phyloP scores from a whole-genome alignment of 2,113 vertebrate species.

The Alligator mississippiensis region DNA sequence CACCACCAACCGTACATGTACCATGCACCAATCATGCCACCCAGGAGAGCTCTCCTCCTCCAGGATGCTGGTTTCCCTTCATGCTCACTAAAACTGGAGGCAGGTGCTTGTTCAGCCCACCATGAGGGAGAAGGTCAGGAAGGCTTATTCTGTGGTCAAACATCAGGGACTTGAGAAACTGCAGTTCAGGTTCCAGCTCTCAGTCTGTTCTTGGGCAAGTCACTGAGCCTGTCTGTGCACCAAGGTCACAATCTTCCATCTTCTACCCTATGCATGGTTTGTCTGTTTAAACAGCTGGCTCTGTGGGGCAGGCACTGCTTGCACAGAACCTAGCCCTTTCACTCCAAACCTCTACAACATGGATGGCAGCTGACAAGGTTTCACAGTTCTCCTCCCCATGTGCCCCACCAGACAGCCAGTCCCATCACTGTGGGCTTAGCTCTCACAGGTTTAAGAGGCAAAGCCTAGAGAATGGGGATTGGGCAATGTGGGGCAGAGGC shows the following conservation, averaged over 20 bases:
- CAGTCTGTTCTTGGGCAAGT: not conserved
- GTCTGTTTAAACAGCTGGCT: not conserved
- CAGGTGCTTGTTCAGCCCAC: not conserved
- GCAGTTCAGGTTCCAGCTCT: not conserved
- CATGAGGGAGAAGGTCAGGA: not conserved
- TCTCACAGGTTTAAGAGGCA: rapidly evolving
- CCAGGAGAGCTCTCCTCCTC: constrained; percentile 53
- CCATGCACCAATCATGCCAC: constrained; percentile 67
- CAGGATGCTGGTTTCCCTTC: constrained; percentile 30
- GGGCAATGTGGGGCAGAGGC: not conserved
- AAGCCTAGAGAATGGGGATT: not conserved
- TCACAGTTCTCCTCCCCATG: rapidly evolving
- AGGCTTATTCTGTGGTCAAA: not conserved
- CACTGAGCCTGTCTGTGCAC: rapidly evolving
- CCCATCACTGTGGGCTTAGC: not conserved
- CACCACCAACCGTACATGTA: constrained; percentile 59
- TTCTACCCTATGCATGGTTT: not conserved
- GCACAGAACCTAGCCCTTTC: not conserved
- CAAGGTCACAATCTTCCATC: not conserved
- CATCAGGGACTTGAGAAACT: rapidly evolving
- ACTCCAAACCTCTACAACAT: too few species aligned
- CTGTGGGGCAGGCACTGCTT: not conserved
- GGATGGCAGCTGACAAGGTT: rapidly evolving
- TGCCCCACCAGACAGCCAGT: rapidly evolving
- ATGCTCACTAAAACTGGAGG: not conserved